These are phyloP conservation scores for Apamea crenata DNA, from an alignment of 2,888 invertebrate genomes.

Conservation along the genomic window DNA sequence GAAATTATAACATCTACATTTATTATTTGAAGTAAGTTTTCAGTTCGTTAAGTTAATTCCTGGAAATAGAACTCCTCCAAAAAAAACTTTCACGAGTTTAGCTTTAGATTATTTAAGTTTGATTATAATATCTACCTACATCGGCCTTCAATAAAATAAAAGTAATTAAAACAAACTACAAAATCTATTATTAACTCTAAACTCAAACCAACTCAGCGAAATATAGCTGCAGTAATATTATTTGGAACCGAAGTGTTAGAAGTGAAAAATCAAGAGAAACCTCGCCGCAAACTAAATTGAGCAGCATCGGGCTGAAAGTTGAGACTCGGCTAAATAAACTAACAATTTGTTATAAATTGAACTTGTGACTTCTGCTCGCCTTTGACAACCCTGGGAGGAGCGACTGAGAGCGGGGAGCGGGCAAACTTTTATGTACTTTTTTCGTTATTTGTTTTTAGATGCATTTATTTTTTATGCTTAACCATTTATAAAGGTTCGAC, in stretches of 20 bases:
- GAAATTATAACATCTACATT: neutral
- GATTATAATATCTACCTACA: neutral
- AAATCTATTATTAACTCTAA: constrained; percentile 8
- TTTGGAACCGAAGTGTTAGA: constrained; percentile 37
- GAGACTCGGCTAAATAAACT: constrained; percentile 62
- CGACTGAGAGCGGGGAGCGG: constrained; percentile 12
- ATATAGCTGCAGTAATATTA: constrained; percentile 32
- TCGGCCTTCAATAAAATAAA: neutral
- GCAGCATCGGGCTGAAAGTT: constrained; percentile 44
- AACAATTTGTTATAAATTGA: constrained; percentile 68
- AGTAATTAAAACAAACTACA: constrained; percentile 16
- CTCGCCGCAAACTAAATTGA: constrained; percentile 50
- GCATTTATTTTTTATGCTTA: neutral
- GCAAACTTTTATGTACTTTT: neutral
- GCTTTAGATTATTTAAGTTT: neutral
- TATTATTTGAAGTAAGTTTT: neutral
- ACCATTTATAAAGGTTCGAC: neutral
- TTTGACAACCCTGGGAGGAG: constrained; percentile 23
- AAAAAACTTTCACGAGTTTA: neutral
- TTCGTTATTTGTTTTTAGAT: neutral
- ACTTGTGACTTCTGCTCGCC: constrained; percentile 49
- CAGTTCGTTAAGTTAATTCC: neutral
- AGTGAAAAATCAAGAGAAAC: constrained; percentile 57
- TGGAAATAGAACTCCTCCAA: neutral
- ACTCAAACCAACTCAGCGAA: neutral